phyloP scores from a whole-genome alignment of 2,888 invertebrate species.

The Galerucella nymphaeae region DNA sequence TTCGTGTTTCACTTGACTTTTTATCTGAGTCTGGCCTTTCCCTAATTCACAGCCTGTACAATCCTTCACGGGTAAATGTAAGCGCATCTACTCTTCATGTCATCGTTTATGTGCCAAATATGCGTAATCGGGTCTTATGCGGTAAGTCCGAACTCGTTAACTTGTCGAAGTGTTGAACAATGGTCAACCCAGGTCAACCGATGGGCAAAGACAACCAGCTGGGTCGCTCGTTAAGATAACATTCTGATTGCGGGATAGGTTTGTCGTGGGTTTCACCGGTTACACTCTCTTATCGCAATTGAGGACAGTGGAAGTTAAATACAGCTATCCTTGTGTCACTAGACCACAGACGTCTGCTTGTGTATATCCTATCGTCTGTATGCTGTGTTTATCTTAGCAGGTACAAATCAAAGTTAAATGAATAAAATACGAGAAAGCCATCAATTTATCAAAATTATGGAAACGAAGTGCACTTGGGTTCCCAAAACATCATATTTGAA shows the following conservation, averaged over 20 bases:
- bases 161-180: constrained; percentile 62
- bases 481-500: no score
- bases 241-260: constrained; percentile 55
- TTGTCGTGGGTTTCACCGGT: constrained; percentile 46
- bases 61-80: no score
- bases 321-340: background rate
- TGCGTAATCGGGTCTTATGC: constrained; percentile 51
- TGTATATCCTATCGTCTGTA: no score
- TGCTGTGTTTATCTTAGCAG: no score
- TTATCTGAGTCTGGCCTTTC: no score
- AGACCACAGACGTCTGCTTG: constrained; percentile 1
- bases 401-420: no score
- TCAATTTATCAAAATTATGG: no score
- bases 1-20: no score
- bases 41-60: no score
- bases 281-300: constrained; percentile 37
- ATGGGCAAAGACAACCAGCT: constrained; percentile 53
- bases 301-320: constrained; percentile 11
- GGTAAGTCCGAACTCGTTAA: constrained; percentile 57
- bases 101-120: constrained; percentile 40
- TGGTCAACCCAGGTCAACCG: constrained; percentile 60
- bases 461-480: no score
- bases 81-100: background rate
- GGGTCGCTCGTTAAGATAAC: constrained; percentile 58
- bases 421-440: no score